Evolutionary conservation across 2,797 vertebrate species (phyloP).

Genomic region (Argentina silus): DNA sequence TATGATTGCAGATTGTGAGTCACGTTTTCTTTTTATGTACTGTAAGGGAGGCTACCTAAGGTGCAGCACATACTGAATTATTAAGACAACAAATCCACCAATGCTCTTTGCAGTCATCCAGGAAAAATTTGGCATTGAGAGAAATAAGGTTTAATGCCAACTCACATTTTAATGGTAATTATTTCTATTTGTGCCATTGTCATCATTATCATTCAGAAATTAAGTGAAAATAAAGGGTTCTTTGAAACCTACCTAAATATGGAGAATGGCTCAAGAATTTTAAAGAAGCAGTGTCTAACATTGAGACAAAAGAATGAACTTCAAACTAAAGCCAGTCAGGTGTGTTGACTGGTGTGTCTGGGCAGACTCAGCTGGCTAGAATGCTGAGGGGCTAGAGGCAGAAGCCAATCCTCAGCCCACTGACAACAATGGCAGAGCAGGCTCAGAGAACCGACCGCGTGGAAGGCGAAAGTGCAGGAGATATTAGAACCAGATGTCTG

Average conservation of each 20-base stretch:
- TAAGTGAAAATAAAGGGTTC: too few species aligned
- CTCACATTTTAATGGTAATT: not conserved
- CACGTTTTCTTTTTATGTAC: not conserved
- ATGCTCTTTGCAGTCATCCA: not conserved
- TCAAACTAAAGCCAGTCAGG: not conserved
- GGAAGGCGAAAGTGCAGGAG: not conserved
- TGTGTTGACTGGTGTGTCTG: not conserved
- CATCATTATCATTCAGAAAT: too few species aligned
- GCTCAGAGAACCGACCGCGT: not conserved
- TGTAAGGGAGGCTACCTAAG: not conserved
- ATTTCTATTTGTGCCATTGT: too few species aligned
- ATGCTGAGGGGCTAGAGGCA: not conserved
- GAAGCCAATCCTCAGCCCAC: not conserved
- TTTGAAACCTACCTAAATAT: not conserved
- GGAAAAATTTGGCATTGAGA: too few species aligned
- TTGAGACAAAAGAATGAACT: not conserved
- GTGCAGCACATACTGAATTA: not conserved
- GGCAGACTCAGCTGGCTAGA: not conserved
- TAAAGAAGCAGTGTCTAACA: not conserved
- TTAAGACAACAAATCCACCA: not conserved
- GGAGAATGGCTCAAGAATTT: not conserved
- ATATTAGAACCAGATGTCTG: slow-evolving; percentile 33
- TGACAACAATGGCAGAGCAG: not conserved
- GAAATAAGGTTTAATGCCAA: not conserved
- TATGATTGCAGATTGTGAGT: not conserved